Conservation (phyloP, 1,140 invertebrate genomes). For the Archivesica marissinica region DNA sequence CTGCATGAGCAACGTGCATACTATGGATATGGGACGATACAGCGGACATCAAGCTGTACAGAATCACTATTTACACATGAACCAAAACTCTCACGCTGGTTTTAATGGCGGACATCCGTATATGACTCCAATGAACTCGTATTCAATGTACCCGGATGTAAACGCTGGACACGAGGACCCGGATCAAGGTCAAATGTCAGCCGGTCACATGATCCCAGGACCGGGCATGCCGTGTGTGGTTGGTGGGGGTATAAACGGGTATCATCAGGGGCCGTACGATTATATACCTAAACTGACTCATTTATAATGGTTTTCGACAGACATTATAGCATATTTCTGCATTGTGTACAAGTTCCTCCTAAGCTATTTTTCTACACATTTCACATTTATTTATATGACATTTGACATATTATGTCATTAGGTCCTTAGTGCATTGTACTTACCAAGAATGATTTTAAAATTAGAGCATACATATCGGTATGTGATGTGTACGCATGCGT, state of each 20-base stretch:
- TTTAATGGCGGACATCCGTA: constrained; percentile 40
- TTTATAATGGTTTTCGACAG: constrained; percentile 49
- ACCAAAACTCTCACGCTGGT: constrained; percentile 40
- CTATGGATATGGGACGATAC: constrained; percentile 52
- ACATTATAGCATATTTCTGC: no score
- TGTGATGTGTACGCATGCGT: no score
- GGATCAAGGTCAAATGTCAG: constrained; percentile 55
- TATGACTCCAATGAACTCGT: constrained; percentile 62
- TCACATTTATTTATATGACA: no score
- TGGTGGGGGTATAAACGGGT: constrained; percentile 64
- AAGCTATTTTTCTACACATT: no score
- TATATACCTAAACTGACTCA: constrained; percentile 75
- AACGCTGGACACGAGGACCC: constrained; percentile 50
- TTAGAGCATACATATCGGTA: no score
- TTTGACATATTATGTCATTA: no score
- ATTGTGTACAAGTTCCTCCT: no score
- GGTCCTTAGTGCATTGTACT: no score
- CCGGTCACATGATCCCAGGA: constrained; percentile 56
- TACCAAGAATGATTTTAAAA: no score
- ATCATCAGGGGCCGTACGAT: constrained; percentile 70
- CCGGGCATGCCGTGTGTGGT: constrained; percentile 63
- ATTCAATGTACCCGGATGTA: constrained; percentile 66
- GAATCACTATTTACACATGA: constrained; percentile 58
- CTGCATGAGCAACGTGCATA: constrained; percentile 58
- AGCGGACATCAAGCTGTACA: constrained; percentile 75